Conservation (phyloP, 2,888 invertebrate genomes). For the Vanessa cardui region DNA sequence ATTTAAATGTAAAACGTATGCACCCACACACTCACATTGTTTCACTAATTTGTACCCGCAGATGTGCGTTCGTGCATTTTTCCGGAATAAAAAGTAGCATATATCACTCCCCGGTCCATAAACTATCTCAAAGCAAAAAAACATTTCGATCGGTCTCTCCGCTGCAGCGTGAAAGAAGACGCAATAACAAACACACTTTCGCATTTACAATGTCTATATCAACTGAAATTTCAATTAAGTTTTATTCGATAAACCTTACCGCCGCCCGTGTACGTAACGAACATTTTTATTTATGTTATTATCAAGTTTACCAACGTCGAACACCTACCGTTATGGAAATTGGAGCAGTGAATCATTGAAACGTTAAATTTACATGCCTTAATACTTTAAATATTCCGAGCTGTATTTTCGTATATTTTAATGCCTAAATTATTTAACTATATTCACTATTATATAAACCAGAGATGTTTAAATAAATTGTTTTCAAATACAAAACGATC, state of each 20-base stretch:
- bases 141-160: too few species aligned
- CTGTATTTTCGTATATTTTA: background rate
- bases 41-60: background rate
- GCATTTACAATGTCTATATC: too few species aligned
- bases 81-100: too few species aligned
- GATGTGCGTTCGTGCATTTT: too few species aligned
- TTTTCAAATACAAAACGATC: background rate
- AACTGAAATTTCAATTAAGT: background rate
- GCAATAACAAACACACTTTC: too few species aligned
- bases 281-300: constrained; percentile 24
- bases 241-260: background rate
- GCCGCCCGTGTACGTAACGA: background rate
- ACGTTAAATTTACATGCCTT: constrained; percentile 21
- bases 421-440: background rate
- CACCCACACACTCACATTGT: background rate
- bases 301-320: constrained; percentile 3
- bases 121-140: too few species aligned
- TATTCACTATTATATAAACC: background rate
- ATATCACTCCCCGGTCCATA: too few species aligned
- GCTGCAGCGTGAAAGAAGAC: too few species aligned
- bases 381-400: background rate
- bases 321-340: constrained; percentile 34
- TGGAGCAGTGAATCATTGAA: constrained; percentile 26
- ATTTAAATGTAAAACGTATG: background rate
- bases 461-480: background rate